A percentile compares a stretch with the other conserved stretches of the same genome.
phyloP scores from a whole-genome alignment of 2,113 vertebrate genomes.

The Petaurus breviceps region DNA sequence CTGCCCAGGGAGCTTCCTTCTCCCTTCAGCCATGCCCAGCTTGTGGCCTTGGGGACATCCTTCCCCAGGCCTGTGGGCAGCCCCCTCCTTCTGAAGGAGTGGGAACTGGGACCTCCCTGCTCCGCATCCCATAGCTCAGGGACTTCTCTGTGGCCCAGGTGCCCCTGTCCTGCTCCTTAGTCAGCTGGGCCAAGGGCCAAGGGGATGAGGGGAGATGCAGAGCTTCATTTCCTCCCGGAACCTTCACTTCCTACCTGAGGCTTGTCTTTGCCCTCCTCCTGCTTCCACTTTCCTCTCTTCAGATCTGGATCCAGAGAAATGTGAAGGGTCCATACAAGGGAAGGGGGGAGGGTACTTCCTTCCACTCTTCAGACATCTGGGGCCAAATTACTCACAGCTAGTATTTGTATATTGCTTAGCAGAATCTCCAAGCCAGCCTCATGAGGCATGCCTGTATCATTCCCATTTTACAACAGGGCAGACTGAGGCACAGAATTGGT shows the following conservation, averaged over 20 bases:
- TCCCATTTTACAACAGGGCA: background rate
- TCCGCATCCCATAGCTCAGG: background rate
- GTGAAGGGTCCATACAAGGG: background rate
- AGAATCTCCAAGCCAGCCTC: background rate
- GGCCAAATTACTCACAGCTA: background rate
- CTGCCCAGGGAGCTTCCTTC: background rate
- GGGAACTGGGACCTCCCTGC: background rate
- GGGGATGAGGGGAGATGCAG: background rate
- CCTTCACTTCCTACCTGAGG: background rate
- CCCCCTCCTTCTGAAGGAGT: background rate
- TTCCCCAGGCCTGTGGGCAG: background rate
- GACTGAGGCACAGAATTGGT: background rate
- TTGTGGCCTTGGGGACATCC: background rate
- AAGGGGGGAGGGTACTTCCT: background rate
- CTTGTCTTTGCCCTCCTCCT: background rate
- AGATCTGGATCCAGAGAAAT: background rate
- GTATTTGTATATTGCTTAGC: background rate
- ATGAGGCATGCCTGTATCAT: background rate
- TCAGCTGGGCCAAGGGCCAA: background rate
- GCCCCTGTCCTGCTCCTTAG: background rate
- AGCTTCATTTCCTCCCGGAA: background rate
- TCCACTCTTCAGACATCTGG: background rate
- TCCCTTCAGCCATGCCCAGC: background rate
- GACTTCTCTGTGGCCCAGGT: background rate
- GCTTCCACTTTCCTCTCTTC: background rate